Percentiles rank a stretch among this genome's conserved stretches.
phyloP scores from a whole-genome alignment of 2,113 vertebrate genomes.

The Eudyptes chrysolophus region DNA sequence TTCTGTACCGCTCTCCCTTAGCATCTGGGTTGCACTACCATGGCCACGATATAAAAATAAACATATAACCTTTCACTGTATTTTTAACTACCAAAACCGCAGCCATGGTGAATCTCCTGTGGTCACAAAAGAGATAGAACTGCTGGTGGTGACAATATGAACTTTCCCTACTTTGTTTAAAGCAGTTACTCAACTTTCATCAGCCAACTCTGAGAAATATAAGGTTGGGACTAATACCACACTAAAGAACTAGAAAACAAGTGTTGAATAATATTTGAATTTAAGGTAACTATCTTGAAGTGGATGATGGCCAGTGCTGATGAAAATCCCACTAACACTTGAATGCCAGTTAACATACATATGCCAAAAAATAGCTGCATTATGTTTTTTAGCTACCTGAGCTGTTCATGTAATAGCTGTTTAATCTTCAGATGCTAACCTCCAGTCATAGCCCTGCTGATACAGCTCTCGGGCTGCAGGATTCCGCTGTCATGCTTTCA shows the following conservation, averaged over 20 bases:
- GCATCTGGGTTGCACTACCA: background rate
- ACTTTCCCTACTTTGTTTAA: background rate
- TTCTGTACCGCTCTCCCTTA: background rate
- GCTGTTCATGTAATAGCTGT: background rate
- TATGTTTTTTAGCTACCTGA: background rate
- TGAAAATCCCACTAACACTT: background rate
- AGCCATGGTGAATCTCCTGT: background rate
- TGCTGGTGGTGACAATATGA: background rate
- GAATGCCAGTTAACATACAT: rapidly evolving
- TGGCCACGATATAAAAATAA: background rate
- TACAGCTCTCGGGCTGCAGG: background rate
- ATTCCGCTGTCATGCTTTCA: background rate
- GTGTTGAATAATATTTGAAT: background rate
- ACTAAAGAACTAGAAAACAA: background rate
- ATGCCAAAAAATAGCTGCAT: background rate
- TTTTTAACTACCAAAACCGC: background rate
- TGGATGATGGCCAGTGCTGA: too few relatives aligned
- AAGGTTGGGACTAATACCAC: background rate
- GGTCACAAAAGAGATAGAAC: background rate
- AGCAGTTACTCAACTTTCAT: background rate
- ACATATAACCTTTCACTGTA: background rate
- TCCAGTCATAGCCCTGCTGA: rapidly evolving
- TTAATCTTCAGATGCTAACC: background rate
- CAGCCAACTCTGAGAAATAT: background rate
- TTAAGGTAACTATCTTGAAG: background rate